These are phyloP conservation scores for Terrapene triunguis DNA, from an alignment of 2,113 vertebrate genomes.

Conservation along the genomic window DNA sequence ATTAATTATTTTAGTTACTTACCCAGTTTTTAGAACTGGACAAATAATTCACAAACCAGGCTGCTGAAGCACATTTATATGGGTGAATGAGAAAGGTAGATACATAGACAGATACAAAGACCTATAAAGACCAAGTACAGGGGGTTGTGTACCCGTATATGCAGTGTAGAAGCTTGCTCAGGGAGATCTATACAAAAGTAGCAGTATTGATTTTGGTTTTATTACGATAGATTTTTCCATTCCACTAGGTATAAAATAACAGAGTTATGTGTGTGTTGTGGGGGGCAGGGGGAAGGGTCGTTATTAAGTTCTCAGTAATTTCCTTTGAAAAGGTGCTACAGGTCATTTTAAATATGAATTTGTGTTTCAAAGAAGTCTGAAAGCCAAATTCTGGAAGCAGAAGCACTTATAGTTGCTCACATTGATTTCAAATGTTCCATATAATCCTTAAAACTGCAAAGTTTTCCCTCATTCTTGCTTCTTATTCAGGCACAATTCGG, in stretches of 20 bases:
- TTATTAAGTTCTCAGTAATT: neutral
- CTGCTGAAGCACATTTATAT: neutral
- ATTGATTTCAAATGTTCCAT: neutral
- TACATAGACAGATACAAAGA: neutral
- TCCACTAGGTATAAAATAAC: constrained; percentile 12
- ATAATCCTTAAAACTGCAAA: neutral
- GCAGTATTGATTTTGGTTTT: constrained; percentile 17
- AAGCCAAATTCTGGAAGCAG: neutral
- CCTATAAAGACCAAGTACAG: neutral
- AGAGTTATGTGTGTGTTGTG: neutral
- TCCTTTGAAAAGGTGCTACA: constrained; percentile 21
- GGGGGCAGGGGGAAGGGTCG: neutral
- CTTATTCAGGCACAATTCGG: neutral
- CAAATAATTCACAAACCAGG: neutral
- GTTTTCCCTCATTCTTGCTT: neutral
- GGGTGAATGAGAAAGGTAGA: neutral
- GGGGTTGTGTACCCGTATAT: neutral
- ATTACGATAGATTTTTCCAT: neutral
- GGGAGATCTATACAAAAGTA: neutral
- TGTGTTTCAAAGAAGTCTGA: neutral
- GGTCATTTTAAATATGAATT: neutral
- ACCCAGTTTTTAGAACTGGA: neutral
- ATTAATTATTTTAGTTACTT: neutral
- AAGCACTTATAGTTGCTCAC: neutral
- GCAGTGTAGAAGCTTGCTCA: neutral